phyloP scores from a whole-genome alignment of 2,113 vertebrate species.

The Elephas maximus region DNA sequence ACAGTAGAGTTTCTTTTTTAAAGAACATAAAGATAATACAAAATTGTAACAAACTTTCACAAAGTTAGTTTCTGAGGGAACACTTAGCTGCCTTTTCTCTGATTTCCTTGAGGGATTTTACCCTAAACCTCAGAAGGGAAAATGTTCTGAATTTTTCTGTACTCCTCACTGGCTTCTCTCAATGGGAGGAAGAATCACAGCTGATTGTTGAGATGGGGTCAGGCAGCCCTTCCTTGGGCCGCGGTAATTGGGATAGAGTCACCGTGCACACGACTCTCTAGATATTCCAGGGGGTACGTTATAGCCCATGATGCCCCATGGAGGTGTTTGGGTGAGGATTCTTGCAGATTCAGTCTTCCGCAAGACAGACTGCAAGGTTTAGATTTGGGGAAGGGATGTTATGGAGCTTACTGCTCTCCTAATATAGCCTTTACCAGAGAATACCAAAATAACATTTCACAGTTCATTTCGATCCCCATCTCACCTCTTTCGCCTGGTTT shows the following conservation, averaged over 20 bases:
- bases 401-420: not conserved
- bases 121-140: not conserved
- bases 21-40: not conserved
- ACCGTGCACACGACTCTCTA: not conserved
- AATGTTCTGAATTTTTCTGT: not conserved
- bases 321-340: not conserved
- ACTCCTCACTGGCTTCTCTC: not conserved
- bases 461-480: not conserved
- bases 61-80: constrained; percentile 47
- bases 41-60: not conserved
- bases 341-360: not conserved
- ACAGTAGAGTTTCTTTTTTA: not conserved
- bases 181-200: not conserved
- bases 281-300: not conserved
- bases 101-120: not conserved
- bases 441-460: not conserved
- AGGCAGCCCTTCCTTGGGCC: not conserved
- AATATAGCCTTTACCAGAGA: not conserved
- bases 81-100: constrained; percentile 10
- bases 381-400: not conserved
- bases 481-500: not conserved
- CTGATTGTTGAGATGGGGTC: not conserved
- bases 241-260: not conserved
- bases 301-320: not conserved
- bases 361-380: not conserved